Conservation (phyloP, 1,140 invertebrate genomes). For the Zaprionus inermis region DNA sequence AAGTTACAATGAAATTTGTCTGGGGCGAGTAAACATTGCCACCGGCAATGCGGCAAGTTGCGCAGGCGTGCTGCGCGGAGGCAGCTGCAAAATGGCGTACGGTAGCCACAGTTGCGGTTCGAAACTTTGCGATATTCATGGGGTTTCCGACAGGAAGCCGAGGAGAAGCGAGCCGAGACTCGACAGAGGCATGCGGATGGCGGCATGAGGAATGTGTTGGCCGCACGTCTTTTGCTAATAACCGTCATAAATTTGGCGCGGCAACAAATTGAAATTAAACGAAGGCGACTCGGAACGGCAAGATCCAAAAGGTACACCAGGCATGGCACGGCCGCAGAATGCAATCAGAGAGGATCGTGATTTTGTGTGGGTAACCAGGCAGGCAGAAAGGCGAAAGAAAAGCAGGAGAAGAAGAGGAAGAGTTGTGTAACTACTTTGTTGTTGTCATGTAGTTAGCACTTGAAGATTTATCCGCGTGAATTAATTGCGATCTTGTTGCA, state of each 20-base stretch:
- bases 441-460: constrained; percentile 84
- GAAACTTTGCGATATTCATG: constrained; percentile 21
- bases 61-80: constrained; percentile 43
- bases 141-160: constrained; percentile 59
- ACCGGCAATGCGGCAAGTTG: constrained; percentile 49
- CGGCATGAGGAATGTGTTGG: constrained; percentile 76
- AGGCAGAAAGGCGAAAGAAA: constrained; percentile 22
- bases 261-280: constrained; percentile 84
- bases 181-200: constrained; percentile 24
- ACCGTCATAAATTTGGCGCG: constrained; percentile 82
- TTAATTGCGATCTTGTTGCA: constrained; percentile 84
- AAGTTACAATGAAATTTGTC: constrained; percentile 84
- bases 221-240: constrained; percentile 84
- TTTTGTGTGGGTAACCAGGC: constrained; percentile 54
- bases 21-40: constrained; percentile 79
- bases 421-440: constrained; percentile 81
- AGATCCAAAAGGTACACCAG: constrained; percentile 13
- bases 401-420: constrained; percentile 39
- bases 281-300: constrained; percentile 52
- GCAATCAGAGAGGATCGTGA: constrained; percentile 69
- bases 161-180: neutral
- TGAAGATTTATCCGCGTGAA: constrained; percentile 84
- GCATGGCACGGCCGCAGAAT: constrained; percentile 67
- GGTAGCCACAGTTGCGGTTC: constrained; percentile 55
- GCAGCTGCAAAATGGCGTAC: constrained; percentile 69